Percentiles rank a stretch among this genome's conserved stretches.
These are phyloP conservation scores for Andrena hattorfiana DNA, from an alignment of 2,888 invertebrate species.

Conservation along the genomic window DNA sequence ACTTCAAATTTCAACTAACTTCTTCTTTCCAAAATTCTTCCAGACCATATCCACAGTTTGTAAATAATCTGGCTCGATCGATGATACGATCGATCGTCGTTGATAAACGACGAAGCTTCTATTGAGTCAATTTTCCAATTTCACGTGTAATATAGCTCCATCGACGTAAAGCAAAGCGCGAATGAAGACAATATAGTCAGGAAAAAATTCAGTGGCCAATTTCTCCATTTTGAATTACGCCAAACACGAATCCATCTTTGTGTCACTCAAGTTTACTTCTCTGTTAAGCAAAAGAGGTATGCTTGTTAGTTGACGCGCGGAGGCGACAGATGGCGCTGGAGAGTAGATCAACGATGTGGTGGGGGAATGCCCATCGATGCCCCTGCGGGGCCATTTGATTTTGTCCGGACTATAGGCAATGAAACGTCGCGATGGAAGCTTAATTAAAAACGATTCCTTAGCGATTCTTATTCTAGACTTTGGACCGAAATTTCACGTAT, in stretches of 20 bases:
- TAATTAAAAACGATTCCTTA: neutral
- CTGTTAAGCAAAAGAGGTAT: neutral
- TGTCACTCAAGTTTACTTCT: neutral
- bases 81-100: neutral
- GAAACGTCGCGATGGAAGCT: slow-evolving; percentile 5
- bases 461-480: slow-evolving; percentile 39
- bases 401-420: neutral
- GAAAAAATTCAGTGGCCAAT: neutral
- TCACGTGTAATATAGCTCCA: slow-evolving; percentile 40
- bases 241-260: neutral
- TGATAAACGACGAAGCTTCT: neutral
- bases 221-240: neutral
- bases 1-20: neutral
- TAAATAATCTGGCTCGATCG: neutral
- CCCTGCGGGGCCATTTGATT: neutral
- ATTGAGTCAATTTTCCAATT: slow-evolving; percentile 39
- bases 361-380: neutral
- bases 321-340: neutral
- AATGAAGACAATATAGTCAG: slow-evolving; percentile 16
- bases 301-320: neutral
- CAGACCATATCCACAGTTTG: slow-evolving; percentile 18
- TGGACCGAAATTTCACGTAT: slow-evolving; percentile 34
- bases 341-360: neutral
- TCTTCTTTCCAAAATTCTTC: slow-evolving; percentile 6
- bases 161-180: neutral